Evolutionary conservation across 2,113 vertebrate species (phyloP).

Genomic region (Crotalus horridus): DNA sequence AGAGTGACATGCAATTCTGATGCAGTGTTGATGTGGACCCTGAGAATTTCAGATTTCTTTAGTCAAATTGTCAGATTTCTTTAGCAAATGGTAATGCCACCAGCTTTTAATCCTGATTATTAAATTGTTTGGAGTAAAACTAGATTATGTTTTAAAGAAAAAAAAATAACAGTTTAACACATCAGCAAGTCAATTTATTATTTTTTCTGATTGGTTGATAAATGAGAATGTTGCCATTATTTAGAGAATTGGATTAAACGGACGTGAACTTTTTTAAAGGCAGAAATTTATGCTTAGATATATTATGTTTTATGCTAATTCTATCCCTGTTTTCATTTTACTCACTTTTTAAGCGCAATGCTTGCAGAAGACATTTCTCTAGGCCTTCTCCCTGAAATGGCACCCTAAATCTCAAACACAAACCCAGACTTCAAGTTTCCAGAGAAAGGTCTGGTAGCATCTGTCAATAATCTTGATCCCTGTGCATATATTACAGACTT

Average conservation of each 20-base stretch:
- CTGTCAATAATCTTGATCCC: background rate
- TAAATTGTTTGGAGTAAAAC: background rate
- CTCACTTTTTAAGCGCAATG: background rate
- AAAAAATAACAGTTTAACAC: background rate
- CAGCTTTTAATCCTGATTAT: background rate
- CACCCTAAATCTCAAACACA: background rate
- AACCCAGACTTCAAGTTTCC: background rate
- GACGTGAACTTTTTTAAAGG: background rate
- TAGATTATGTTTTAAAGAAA: background rate
- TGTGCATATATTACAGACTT: background rate
- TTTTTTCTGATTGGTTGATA: background rate
- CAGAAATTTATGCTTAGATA: background rate
- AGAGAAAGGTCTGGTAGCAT: background rate
- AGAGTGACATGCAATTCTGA: background rate
- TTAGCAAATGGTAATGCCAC: background rate
- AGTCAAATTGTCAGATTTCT: background rate
- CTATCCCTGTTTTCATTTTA: background rate
- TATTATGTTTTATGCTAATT: background rate
- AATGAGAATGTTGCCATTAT: background rate
- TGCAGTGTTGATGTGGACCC: background rate
- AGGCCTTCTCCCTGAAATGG: background rate
- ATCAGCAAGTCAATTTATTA: background rate
- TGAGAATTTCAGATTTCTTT: background rate
- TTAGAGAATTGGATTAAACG: background rate
- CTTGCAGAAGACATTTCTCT: background rate